Percentiles rank a stretch among this genome's conserved stretches.
These are phyloP conservation scores for Acanthopagrus latus DNA, from an alignment of 2,797 vertebrate species.

Conservation along the genomic window DNA sequence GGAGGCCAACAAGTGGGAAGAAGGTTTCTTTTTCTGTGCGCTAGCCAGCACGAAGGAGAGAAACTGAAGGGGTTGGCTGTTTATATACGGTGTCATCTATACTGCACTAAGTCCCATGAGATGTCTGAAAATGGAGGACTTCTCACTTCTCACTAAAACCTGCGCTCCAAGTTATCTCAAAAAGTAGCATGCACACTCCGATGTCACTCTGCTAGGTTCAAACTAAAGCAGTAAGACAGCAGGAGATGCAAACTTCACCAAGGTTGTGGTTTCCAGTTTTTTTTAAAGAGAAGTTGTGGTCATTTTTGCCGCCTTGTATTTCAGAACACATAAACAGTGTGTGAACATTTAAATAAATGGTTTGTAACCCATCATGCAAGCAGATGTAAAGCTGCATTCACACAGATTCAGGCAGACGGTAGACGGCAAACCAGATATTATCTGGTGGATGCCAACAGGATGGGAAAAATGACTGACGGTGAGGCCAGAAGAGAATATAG, in stretches of 20 bases:
- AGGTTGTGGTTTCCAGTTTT: not conserved
- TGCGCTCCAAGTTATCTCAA: not conserved
- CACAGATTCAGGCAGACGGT: no score
- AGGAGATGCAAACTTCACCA: not conserved
- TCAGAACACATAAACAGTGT: no score
- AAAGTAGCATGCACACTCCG: not conserved
- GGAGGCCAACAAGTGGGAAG: conserved; percentile 20
- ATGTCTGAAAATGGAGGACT: conserved; percentile 2
- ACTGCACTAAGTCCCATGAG: not conserved
- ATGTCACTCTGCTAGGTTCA: not conserved
- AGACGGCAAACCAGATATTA: no score
- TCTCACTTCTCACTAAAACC: conserved; percentile 4
- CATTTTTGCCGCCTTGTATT: not conserved
- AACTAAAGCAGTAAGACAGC: not conserved
- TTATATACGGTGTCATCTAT: not conserved
- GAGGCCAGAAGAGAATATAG: no score
- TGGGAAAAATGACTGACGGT: no score
- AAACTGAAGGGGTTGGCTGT: conserved; percentile 7
- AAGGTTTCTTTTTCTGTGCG: conserved; percentile 2
- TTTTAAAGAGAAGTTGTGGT: conserved; percentile 1
- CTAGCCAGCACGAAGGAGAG: conserved; percentile 11
- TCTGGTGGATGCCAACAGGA: no score
- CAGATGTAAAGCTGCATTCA: no score
- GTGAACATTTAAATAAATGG: not conserved
- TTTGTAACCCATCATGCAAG: not conserved